Base-by-base conservation (phyloP, 2,888 invertebrate species). In the Antheraea assamensis region DNA sequence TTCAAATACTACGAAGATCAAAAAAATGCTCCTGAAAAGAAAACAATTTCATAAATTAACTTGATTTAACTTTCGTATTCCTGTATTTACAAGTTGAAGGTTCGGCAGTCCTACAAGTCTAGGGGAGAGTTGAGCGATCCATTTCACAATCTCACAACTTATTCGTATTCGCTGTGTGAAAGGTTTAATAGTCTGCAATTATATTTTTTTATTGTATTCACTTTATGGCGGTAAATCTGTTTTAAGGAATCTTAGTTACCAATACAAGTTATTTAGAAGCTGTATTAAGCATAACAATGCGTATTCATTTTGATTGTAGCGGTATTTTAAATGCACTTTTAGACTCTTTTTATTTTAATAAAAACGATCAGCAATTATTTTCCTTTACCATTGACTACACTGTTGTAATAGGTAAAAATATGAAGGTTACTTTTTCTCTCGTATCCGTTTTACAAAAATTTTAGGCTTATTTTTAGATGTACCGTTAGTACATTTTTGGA, bases 101-200 rank as follows among this genome's bases (percentile, higher is more conserved):
- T 61, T 27, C 27, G 17, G 61, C 61, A 61, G 61, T 61, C 27
- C 61, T 2, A 61, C 27, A 27, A 61, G 61, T 61, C 61, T 21
- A 61, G 61, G 27, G 27, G 17, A 61, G 30, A 61, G 61, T 61
- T 61, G 15, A 27, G 27, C 61, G 27, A 61, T 61, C 27, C 61
- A 17, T 61, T 61, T 27, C 61, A 27, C 61, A 27, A 13, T 61
- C 3, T 27, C 61, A 27, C 27, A 31, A 35, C 1, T 68, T 21
- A 35, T 21, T 31, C 35, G 0, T 21, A 24, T n/a, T 68, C 35
- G 21, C 21, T 3, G 35, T 35, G 68, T 35, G 31, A n/a, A 68
- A 68, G 68, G 35, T 31, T 68, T 68, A 68, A 68, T 35, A 35
- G 27, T 27, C 61, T 24, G 10, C 61, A 27, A 61, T 61, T 61